A percentile compares a stretch with the other conserved stretches of the same genome.
phyloP scores from a whole-genome alignment of 2,797 vertebrate species.

The Apodemus agrarius region DNA sequence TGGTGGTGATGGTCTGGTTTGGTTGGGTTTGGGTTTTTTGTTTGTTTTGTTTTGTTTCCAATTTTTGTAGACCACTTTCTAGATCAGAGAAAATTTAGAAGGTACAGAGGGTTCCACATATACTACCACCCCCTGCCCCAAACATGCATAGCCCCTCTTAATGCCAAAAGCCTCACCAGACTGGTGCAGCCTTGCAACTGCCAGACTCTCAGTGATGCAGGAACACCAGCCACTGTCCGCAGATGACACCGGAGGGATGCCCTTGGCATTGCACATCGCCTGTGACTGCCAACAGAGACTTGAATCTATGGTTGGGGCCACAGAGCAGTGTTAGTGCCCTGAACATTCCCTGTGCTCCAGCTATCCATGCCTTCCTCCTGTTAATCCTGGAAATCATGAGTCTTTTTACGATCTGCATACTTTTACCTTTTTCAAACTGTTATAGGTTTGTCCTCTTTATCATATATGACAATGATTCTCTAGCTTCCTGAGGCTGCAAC shows the following conservation, averaged over 20 bases:
- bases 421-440: not conserved
- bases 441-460: not conserved
- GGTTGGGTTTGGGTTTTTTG: not conserved
- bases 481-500: not conserved
- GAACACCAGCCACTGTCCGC: not conserved
- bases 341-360: too few relatives aligned
- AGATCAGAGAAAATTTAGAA: not conserved
- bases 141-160: too few relatives aligned
- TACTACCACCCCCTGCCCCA: not conserved
- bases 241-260: not conserved
- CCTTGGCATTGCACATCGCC: fast-evolving
- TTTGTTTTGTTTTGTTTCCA: not conserved
- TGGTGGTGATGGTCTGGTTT: not conserved
- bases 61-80: not conserved
- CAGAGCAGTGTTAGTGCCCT: not conserved
- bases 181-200: not conserved
- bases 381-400: not conserved
- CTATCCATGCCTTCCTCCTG: not conserved
- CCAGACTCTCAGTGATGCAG: fast-evolving
- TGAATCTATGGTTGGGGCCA: not conserved
- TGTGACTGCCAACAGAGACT: not conserved
- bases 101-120: not conserved
- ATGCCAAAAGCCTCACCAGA: not conserved
- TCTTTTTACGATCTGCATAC: not conserved
- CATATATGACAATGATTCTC: not conserved